These are phyloP conservation scores for Synodontis membranacea DNA, from an alignment of 2,113 vertebrate genomes.

Conservation along the genomic window DNA sequence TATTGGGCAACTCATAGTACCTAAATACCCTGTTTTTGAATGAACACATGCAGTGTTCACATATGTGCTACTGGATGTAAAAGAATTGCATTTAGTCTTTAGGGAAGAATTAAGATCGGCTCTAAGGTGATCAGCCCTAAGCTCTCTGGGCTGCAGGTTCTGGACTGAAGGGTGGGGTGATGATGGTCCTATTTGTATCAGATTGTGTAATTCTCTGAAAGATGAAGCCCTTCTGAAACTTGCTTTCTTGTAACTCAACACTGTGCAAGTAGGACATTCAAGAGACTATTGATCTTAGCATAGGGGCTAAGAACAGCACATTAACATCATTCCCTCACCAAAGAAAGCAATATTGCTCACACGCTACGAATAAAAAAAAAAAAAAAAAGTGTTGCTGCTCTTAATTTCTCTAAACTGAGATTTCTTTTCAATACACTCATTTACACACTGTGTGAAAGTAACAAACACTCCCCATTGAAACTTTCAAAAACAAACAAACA, in stretches of 20 bases:
- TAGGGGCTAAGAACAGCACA: not conserved
- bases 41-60: not conserved
- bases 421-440: not conserved
- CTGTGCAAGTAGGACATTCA: not conserved
- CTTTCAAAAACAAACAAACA: not conserved
- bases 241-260: constrained; percentile 23
- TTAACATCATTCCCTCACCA: not conserved
- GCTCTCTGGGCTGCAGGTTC: not conserved
- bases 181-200: not conserved
- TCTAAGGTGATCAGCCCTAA: not conserved
- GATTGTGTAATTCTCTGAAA: not conserved
- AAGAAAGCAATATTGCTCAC: not conserved
- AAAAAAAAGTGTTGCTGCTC: not conserved
- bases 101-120: not conserved
- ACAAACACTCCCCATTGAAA: not conserved
- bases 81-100: not conserved
- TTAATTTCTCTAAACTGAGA: not conserved
- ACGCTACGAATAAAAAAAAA: no score
- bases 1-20: not conserved
- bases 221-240: constrained; percentile 19
- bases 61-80: not conserved
- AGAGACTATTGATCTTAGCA: not conserved
- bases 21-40: not conserved
- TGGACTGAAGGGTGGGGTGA: not conserved
- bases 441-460: not conserved